Evolutionary conservation across 2,113 vertebrate genomes (phyloP).

Genomic region (Gambusia affinis): DNA sequence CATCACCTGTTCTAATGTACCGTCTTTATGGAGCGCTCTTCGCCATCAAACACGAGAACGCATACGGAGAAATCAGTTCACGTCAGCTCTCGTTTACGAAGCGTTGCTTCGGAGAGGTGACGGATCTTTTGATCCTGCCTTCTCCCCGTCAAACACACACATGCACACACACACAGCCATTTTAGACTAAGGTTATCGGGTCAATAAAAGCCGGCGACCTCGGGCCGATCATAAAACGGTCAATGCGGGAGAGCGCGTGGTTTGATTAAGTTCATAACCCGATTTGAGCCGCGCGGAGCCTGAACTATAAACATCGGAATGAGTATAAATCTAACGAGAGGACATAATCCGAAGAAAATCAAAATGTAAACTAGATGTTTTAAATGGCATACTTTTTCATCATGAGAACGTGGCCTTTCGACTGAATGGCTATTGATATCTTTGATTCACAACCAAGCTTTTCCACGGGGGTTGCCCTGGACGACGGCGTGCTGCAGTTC

Average conservation of each 20-base stretch:
- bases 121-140: slow-evolving; percentile 45
- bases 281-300: slow-evolving; percentile 66
- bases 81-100: slow-evolving; percentile 69
- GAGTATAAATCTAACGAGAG: slow-evolving; percentile 70
- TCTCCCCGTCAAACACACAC: slow-evolving; percentile 52
- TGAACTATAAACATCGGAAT: slow-evolving; percentile 72
- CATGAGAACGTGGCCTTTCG: slow-evolving; percentile 52
- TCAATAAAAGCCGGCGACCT: slow-evolving; percentile 79
- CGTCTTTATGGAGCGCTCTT: slow-evolving; percentile 57
- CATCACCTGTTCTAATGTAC: slow-evolving; percentile 30
- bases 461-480: slow-evolving; percentile 25
- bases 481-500: not conserved
- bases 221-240: slow-evolving; percentile 76
- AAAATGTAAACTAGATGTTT: slow-evolving; percentile 74
- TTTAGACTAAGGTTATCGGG: slow-evolving; percentile 76
- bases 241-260: slow-evolving; percentile 52
- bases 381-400: slow-evolving; percentile 71
- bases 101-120: slow-evolving; percentile 39
- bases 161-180: slow-evolving; percentile 39
- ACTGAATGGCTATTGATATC: slow-evolving; percentile 60
- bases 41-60: slow-evolving; percentile 52
- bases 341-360: slow-evolving; percentile 75
- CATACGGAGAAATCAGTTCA: slow-evolving; percentile 71
- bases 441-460: slow-evolving; percentile 32
- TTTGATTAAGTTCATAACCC: slow-evolving; percentile 81